Base-by-base conservation (phyloP, 2,113 vertebrate species). In the Reinhardtius hippoglossoides region DNA sequence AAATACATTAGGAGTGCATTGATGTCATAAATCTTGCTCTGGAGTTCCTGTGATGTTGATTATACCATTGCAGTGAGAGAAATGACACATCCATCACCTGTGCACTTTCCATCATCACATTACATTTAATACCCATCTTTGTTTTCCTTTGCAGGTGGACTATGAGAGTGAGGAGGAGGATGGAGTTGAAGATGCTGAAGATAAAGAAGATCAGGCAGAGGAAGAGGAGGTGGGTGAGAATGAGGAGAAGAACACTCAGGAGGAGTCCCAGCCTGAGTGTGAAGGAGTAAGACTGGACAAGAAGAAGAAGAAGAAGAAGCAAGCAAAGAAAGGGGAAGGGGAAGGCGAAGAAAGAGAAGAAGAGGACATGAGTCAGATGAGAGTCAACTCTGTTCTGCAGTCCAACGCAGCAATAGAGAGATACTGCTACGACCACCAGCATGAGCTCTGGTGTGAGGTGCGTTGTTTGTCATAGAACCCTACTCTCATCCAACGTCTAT, bases 391-490 rank as follows among this genome's bases (percentile, higher is more conserved):
- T 0, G 97, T 99, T 3, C 42, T 94, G 7, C 80, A 90, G 27
- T 84, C 92, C 9, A 94, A 95, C 83, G 2, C 91, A 0, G 89
- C 92, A 0, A 92, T 99, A 1, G 92, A 96, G 84, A 89, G 88
- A 52, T 99, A 99, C 74, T 52, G 55, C 6, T 99, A 96, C 2
- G 98, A 99, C 80, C n/a, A 62, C 0, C 16, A 93, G 35, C 78
- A 93, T 0, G 92, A 95, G 4, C 94, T 98, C 3, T 99, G 97
- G 97, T 99, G 98, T 89, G 94, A 97, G 97, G 98, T 99, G 83
- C 2, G 42, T 65, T 50, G 44, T 14, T 18, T 50, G 46, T 59
- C 5, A n/a, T n/a, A 21, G 16, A 50, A 16, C 18, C 14, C 46
- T 50, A 50, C 18, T 50, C 3, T 50, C 46, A 20, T 50, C 16